These are phyloP conservation scores for Mionectes macconnelli DNA, from an alignment of 2,113 vertebrate species.

Conservation along the genomic window DNA sequence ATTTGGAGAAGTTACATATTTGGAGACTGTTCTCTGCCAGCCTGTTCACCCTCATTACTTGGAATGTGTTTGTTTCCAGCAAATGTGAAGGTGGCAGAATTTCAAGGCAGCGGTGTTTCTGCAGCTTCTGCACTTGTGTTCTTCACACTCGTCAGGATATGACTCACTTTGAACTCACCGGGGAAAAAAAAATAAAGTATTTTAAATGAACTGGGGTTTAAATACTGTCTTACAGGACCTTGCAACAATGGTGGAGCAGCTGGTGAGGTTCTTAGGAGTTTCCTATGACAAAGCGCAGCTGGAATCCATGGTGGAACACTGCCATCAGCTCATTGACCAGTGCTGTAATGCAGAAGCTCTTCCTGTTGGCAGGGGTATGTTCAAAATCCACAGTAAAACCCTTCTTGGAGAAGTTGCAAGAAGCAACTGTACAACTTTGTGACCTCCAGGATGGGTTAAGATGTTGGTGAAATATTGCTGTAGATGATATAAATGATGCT, in stretches of 20 bases:
- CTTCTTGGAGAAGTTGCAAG: not conserved
- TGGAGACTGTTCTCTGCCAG: not conserved
- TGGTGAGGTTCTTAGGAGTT: slow-evolving; percentile 91
- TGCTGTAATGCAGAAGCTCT: slow-evolving; percentile 93
- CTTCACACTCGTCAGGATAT: not conserved
- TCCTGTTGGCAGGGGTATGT: slow-evolving; percentile 89
- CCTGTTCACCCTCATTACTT: not conserved
- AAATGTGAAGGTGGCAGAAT: not conserved
- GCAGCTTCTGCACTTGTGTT: not conserved
- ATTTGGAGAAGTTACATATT: too few relatives aligned
- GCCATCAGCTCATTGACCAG: slow-evolving; percentile 95
- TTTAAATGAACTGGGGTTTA: not conserved
- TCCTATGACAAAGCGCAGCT: slow-evolving; percentile 94
- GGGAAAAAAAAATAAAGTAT: not conserved
- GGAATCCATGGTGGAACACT: slow-evolving; percentile 90
- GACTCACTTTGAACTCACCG: not conserved
- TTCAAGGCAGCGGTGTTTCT: not conserved
- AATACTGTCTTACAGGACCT: slow-evolving; percentile 81
- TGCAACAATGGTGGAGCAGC: slow-evolving; percentile 86
- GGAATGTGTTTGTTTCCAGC: not conserved
- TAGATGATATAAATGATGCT: not conserved
- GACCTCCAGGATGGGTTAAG: not conserved
- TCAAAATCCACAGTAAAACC: not conserved
- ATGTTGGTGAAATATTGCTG: not conserved
- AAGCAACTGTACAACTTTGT: not conserved